A percentile compares a stretch with the other conserved stretches of the same genome.
Conservation (phyloP, 2,888 invertebrate genomes). For the Rhogogaster chlorosoma region DNA sequence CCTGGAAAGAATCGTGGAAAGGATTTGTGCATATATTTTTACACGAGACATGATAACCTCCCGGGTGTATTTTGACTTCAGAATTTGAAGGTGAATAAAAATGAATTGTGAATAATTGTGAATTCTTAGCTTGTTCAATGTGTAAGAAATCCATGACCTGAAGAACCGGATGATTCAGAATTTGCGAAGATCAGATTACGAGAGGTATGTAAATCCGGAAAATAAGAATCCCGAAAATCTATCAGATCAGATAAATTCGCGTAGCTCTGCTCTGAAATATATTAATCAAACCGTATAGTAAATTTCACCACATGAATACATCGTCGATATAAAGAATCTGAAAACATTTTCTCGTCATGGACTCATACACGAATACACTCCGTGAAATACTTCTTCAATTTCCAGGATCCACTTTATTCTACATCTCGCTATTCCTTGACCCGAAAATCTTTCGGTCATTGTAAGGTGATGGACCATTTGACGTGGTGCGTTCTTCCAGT, state of each 20-base stretch:
- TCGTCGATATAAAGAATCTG: neutral
- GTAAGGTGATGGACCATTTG: slow-evolving; percentile 17
- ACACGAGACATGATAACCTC: neutral
- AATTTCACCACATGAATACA: neutral
- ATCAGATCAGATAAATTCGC: neutral
- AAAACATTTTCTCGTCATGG: neutral
- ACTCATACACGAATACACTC: neutral
- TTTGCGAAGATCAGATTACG: neutral
- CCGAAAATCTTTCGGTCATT: neutral
- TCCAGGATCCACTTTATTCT: neutral
- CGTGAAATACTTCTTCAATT: neutral
- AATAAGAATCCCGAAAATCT: neutral
- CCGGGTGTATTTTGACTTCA: neutral
- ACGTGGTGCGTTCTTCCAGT: slow-evolving; percentile 5
- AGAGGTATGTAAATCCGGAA: neutral
- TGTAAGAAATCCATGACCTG: neutral
- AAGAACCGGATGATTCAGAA: neutral
- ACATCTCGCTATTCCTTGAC: neutral
- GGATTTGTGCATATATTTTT: too few relatives aligned
- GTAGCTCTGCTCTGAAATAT: neutral
- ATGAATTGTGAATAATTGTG: neutral
- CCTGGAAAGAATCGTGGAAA: too few relatives aligned
- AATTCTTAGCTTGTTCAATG: neutral
- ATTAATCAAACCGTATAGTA: neutral
- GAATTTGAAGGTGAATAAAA: neutral